These are phyloP conservation scores for Lepeophtheirus nordmannii DNA, from an alignment of 2,888 invertebrate species.

Conservation along the genomic window DNA sequence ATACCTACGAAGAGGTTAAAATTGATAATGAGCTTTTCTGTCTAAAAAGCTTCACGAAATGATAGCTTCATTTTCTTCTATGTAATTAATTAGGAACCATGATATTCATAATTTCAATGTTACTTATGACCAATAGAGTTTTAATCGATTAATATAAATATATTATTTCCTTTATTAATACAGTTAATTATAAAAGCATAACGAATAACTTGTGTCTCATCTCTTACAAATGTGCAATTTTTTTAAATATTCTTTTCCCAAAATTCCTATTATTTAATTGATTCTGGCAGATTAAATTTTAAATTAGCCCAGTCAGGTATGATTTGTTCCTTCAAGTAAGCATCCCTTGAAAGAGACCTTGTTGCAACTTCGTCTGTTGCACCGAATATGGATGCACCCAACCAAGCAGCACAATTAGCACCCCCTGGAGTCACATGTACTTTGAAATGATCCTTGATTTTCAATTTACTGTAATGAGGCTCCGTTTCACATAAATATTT, in stretches of 20 bases:
- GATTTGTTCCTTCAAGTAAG: conserved; percentile 49
- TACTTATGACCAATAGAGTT: too few relatives aligned
- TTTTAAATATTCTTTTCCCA: not conserved
- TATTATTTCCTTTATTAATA: too few relatives aligned
- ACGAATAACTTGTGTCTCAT: too few relatives aligned
- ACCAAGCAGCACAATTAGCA: conserved; percentile 69
- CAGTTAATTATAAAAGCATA: too few relatives aligned
- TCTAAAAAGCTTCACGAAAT: too few relatives aligned
- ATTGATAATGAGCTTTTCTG: too few relatives aligned
- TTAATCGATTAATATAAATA: too few relatives aligned
- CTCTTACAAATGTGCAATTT: not conserved
- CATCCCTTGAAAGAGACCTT: conserved; percentile 56
- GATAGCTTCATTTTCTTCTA: too few relatives aligned
- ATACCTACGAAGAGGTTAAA: too few relatives aligned
- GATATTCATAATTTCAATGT: too few relatives aligned
- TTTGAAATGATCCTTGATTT: conserved; percentile 50
- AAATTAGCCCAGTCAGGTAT: conserved; percentile 69
- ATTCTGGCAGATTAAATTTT: conserved; percentile 38
- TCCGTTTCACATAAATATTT: conserved; percentile 19
- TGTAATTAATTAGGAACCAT: too few relatives aligned
- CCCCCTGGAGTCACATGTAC: conserved; percentile 65
- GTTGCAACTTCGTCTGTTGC: conserved; percentile 54
- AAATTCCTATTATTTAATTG: not conserved
- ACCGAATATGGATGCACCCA: conserved; percentile 66
- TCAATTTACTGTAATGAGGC: conserved; percentile 32